phyloP scores from a whole-genome alignment of 2,113 vertebrate genomes.

The Hyperopisus bebe region DNA sequence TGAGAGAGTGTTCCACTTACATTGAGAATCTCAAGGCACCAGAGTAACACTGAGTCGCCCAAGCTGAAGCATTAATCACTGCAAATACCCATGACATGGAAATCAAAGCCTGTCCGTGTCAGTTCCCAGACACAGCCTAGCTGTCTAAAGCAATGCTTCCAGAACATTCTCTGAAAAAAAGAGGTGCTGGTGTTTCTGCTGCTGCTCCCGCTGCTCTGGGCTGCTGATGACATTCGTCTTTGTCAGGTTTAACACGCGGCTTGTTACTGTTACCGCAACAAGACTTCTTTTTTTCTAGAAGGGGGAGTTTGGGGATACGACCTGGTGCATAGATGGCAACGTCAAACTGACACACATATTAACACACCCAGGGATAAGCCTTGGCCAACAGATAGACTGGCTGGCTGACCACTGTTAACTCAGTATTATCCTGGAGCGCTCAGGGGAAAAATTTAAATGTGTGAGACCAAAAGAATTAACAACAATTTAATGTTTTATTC shows the following conservation, averaged over 20 bases:
- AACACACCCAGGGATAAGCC: background rate
- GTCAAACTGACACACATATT: background rate
- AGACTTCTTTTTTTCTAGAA: background rate
- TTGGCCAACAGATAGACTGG: background rate
- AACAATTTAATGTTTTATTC: background rate
- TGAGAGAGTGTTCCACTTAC: conserved; percentile 9
- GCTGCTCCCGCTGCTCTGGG: conserved; percentile 32
- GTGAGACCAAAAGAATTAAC: background rate
- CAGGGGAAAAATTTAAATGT: background rate
- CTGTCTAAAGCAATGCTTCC: conserved; percentile 29
- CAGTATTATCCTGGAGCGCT: background rate
- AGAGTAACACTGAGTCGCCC: conserved; percentile 56
- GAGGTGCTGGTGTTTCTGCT: background rate
- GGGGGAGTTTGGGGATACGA: background rate
- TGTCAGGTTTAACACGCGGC: conserved; percentile 41
- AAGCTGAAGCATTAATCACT: conserved; percentile 64
- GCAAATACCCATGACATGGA: conserved; percentile 62
- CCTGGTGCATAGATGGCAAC: conserved; percentile 15
- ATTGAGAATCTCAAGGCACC: conserved; percentile 37
- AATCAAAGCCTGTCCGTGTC: conserved; percentile 59
- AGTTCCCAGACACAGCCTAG: conserved; percentile 35
- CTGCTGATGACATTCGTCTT: conserved; percentile 48
- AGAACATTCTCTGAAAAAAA: conserved; percentile 17
- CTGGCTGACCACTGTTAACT: background rate
- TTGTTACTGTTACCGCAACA: background rate